Evolutionary conservation across 2,113 vertebrate species (phyloP), one percentile per base, ranked within the genome.

Genomic region (Archilochus colubris): DNA sequence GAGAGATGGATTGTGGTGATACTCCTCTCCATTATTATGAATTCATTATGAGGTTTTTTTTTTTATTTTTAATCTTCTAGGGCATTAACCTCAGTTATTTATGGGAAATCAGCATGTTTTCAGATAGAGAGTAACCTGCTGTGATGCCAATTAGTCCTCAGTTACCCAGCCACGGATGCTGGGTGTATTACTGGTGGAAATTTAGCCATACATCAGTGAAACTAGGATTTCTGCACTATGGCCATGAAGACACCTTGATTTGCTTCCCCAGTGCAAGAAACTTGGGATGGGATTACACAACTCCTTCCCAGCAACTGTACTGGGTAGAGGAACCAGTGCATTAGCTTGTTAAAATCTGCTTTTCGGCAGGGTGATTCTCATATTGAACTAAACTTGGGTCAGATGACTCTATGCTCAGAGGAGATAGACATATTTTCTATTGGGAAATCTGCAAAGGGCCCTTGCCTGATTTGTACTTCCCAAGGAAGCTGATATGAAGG

Each of bases 121-220:
- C 43, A 59, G n/a, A 36, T 44, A 70, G 25, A 64, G 15, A 50
- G 16, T 14, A 27, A 61, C 55, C 13, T 77, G 19, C 55, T 72
- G 53, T 21, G 30, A 55, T 72, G 10, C 15, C 40, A 59, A 0
- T 55, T 67, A 48, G 23, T 74, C 53, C 23, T 89, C 17, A 6
- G 13, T 70, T 82, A 38, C 18, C 17, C 2, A 28, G 12, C 31
- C 0, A 0, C 54, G 40, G 44, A 30, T 51, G 40, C 24, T 83
- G 73, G n/a, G 30, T 4, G 3, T 81, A 16, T 83, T 75, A 28
- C 50, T 74, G 9, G 6, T 59, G 28, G 44, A 89, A 55, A 9
- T n/a, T 81, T 20, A 40, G 11, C 25, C 25, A n/a, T 8, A 3
- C n/a, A 81, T 81, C 44, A 28, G 23, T 48, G n/a, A 80, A 75